phyloP scores from a whole-genome alignment of 2,113 vertebrate genomes.

The Anser cygnoides region DNA sequence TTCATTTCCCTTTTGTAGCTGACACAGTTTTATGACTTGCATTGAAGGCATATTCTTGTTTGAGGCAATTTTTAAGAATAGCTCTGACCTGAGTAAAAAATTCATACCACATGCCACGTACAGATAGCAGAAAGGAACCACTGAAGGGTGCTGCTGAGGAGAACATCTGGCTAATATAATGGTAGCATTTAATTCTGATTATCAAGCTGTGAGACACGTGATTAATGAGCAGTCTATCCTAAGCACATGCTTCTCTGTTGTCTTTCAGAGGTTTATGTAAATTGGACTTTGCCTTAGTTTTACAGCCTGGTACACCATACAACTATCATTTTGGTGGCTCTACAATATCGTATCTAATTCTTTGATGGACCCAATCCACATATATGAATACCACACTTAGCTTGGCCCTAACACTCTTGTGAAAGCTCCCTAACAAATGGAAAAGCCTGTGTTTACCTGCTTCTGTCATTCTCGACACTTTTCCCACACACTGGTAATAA shows the following conservation, averaged over 20 bases:
- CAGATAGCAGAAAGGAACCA: not conserved
- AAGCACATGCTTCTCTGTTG: not conserved
- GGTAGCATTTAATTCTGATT: not conserved
- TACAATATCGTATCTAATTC: not conserved
- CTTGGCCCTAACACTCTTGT: not conserved
- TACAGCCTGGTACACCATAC: not conserved
- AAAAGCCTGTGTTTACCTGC: not conserved
- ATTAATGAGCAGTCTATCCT: not conserved
- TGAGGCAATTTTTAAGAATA: not conserved
- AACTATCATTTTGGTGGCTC: not conserved
- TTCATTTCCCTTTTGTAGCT: not conserved
- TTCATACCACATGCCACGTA: not conserved
- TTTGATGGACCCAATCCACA: not conserved
- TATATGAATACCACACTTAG: not conserved
- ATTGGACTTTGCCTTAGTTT: not conserved
- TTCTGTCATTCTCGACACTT: not conserved
- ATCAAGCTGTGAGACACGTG: not conserved
- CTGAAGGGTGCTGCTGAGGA: not conserved
- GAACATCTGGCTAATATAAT: constrained; percentile 6
- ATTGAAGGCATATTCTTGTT: not conserved
- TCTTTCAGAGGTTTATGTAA: not conserved
- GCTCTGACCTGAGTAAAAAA: not conserved
- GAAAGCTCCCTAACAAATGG: not conserved
- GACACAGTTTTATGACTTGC: not conserved
- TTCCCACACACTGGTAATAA: not conserved